A percentile compares a stretch with the other conserved stretches of the same genome.
These are phyloP conservation scores for Pantala flavescens DNA, from an alignment of 1,140 invertebrate species.

Conservation along the genomic window DNA sequence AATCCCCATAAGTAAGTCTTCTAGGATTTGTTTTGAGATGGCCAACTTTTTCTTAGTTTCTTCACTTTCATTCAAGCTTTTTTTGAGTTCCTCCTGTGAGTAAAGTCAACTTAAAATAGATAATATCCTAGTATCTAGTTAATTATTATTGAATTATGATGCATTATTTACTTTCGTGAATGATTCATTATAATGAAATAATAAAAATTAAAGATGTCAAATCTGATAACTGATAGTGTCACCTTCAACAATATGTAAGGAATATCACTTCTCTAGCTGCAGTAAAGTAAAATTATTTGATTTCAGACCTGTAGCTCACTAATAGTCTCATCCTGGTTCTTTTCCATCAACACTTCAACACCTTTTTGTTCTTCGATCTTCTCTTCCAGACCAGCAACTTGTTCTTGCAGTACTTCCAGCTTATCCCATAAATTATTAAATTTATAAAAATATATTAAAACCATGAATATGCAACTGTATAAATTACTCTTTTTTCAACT, in stretches of 20 bases:
- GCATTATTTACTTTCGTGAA: too few relatives aligned
- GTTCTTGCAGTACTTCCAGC: constrained; percentile 30
- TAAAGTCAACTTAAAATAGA: not conserved
- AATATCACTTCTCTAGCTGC: too few relatives aligned
- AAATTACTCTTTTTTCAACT: too few relatives aligned
- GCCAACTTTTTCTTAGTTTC: not conserved
- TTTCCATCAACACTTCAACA: not conserved
- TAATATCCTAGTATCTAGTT: too few relatives aligned
- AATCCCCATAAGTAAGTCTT: constrained; percentile 43
- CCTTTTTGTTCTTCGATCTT: not conserved
- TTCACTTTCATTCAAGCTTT: not conserved
- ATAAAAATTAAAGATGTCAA: too few relatives aligned
- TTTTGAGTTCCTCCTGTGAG: not conserved
- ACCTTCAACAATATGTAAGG: too few relatives aligned
- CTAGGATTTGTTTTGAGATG: constrained; percentile 36
- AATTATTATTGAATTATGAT: too few relatives aligned
- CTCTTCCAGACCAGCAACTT: not conserved
- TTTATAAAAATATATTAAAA: too few relatives aligned
- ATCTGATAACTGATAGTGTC: too few relatives aligned
- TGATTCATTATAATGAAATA: too few relatives aligned
- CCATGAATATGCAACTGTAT: too few relatives aligned
- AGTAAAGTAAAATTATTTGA: too few relatives aligned
- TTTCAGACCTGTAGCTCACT: not conserved
- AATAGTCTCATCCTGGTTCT: not conserved
- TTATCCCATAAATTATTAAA: constrained; percentile 19